Base-by-base conservation (phyloP, 2,888 invertebrate species). In the Coecobrya sp. region DNA sequence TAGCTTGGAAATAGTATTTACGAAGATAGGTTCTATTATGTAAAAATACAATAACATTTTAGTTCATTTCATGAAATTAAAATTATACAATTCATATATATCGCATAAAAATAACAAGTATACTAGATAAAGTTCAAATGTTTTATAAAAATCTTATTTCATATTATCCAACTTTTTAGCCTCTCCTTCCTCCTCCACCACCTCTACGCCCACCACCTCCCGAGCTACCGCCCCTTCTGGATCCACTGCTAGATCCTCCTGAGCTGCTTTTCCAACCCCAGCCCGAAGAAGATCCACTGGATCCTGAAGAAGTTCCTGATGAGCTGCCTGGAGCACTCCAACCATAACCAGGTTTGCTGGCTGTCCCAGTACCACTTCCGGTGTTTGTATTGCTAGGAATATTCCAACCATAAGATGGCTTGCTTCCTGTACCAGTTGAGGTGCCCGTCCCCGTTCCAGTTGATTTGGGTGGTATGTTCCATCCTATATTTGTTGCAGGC, bases 161-260 rank as follows among this genome's bases (percentile, higher is more conserved):
- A 36, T 36, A 36, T 36, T n/a, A n/a, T 36, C 30, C 55, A 70
- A 68, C 13, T 93, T n/a, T n/a, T n/a, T 93, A 94, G 11, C 94
- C 94, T 52, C 90, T 93, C 11, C 94, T 73, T 8, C 94, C 87
- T 13, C 94, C 93, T 19, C 94, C 94, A 10, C 49, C 49, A 49
- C 94, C 62, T 0, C 93, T 52, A 22, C 94, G 11, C 1, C 94
- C 89, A 10, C 93, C 76, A 65, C 93, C 85, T 22, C 94, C 68
- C 0, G 87, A 52, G n/a, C 93, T 36, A 30, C 94, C 19, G 0
- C 94, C 88, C 11, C 92, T 73, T 65, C 94, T 70, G 27, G 70
- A 59, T 55, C 94, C 88, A 11, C 92, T 73, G 65, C 94, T 70
- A 27, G 70, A 59, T 55, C 86, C n/a, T 87, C 94, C 84, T 27